Conservation (phyloP, 2,888 invertebrate species). For the Calephelis perditalis region DNA sequence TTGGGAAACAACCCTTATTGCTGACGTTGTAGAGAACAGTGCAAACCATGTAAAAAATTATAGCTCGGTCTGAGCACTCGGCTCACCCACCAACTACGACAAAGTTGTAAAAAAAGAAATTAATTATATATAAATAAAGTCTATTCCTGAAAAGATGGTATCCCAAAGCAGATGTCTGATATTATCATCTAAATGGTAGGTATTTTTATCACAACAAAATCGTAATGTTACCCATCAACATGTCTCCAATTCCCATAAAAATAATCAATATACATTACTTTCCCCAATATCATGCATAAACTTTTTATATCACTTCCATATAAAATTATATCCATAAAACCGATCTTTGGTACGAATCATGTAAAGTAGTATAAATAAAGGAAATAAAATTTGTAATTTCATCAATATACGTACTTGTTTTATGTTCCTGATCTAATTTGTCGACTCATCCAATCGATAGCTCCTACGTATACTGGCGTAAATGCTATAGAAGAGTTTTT, state of each 20-base stretch:
- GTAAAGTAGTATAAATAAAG: slow-evolving; percentile 8
- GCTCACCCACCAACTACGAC: no score
- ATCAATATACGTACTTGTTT: slow-evolving; percentile 5
- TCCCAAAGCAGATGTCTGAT: no score
- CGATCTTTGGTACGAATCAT: slow-evolving; percentile 4
- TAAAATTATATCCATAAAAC: slow-evolving; percentile 7
- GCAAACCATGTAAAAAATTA: no score
- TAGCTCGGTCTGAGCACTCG: no score
- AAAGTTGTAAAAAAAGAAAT: no score
- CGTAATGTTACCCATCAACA: neutral
- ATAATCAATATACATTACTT: slow-evolving; percentile 6
- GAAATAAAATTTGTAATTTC: slow-evolving; percentile 11
- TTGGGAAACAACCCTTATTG: no score
- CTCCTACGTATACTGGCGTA: no score
- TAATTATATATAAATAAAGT: no score
- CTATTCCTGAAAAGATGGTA: no score
- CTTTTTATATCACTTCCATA: neutral
- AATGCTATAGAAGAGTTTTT: no score
- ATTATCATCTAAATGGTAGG: no score
- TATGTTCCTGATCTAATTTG: slow-evolving; percentile 7
- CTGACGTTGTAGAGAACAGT: no score
- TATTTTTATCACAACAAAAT: neutral
- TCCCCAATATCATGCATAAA: slow-evolving; percentile 7
- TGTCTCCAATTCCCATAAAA: neutral
- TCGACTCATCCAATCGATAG: neutral